Base-by-base conservation (phyloP, 35 echinoderm and acorn worm species). In the Chiridota heheva region DNA sequence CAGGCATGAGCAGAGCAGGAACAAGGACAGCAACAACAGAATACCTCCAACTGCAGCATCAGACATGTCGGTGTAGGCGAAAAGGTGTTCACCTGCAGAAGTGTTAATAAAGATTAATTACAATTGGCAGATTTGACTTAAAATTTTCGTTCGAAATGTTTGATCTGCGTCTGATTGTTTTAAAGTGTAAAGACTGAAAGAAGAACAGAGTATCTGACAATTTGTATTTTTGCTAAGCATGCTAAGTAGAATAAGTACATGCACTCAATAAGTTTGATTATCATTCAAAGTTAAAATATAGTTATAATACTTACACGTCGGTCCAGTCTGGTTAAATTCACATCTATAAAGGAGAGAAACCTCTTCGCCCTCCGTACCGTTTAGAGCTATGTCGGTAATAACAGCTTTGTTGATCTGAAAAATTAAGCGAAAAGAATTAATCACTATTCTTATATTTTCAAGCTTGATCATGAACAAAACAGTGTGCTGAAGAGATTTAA, bases 1-100 rank as follows among this genome's bases (percentile, higher is more conserved):
- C 25, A 92, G 69, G 36, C 95, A 98, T 2, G 81, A 53, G 17
- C 77, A 84, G 1, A 98, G 73, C 41, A 91, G 8, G 24, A 75
- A 20, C 45, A 83, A 68, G 2, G 88, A 85, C 16, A 56, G 34
- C 13, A 67, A 8, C 1, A 91, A 46, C 10, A 85, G 42, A 37
- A 91, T 85, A 4, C 20, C 70, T 24, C 88, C 88, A 4, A 85
- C 60, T 10, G 58, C 81, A 27, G 40, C 68, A 17, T 91, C 88
- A 13, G 42, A 32, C 41, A 84, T 34, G 36, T 43, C 17, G 43
- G 77, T 76, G 47, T 68, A 45, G 12, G 75, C 90, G 31, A 93
- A 93, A 0, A 82, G 40, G 53, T 93, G 79, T 40, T 76, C 34
- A 79, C 90, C 90, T 93, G 64, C 5, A 64, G 57, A 69, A 4